Evolutionary conservation across 2,113 vertebrate species (phyloP).

Genomic region (Rallus limicola): DNA sequence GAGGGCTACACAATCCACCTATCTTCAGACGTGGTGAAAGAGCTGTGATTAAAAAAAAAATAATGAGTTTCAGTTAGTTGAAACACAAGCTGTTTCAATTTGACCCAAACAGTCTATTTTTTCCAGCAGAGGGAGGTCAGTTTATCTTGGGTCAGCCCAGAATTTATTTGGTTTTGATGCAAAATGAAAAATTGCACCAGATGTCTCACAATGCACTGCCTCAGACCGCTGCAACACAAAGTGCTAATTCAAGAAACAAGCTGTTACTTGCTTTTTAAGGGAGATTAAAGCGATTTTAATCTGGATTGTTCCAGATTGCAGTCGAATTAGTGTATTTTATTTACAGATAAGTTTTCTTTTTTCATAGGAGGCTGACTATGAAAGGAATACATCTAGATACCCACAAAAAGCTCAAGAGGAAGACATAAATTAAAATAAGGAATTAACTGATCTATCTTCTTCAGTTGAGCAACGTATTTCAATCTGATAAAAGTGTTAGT

Average conservation of each 20-base stretch:
- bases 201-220: neutral
- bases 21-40: neutral
- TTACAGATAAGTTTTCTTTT: neutral
- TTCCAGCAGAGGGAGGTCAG: neutral
- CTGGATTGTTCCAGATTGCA: neutral
- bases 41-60: neutral
- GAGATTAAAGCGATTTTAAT: neutral
- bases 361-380: neutral
- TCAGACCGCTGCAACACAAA: neutral
- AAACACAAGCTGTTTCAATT: neutral
- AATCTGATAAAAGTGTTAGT: neutral
- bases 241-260: neutral
- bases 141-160: neutral
- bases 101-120: neutral
- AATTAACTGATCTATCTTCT: neutral
- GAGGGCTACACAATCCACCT: neutral
- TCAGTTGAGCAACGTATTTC: neutral
- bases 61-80: neutral
- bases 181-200: neutral
- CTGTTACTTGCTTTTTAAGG: neutral
- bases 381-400: neutral
- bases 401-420: neutral
- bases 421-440: neutral
- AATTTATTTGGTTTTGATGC: neutral
- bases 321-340: neutral